These are phyloP conservation scores for Clavelina lepadiformis DNA, from an alignment of 23 tunicate genomes.

Conservation along the genomic window DNA sequence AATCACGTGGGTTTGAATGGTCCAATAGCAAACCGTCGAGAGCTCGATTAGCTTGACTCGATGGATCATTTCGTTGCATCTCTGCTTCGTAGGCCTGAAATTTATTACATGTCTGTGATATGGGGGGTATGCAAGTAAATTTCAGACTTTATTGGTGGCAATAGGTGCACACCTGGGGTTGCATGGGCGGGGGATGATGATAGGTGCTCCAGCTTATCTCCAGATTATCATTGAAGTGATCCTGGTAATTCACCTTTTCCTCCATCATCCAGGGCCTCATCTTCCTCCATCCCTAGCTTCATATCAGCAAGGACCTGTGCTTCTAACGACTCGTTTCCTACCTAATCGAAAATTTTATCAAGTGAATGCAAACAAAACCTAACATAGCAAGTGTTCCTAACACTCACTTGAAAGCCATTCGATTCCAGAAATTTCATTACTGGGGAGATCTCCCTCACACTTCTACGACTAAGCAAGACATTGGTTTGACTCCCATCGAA, in stretches of 20 bases:
- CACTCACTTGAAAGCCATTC: constrained; percentile 17
- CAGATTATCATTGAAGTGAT: constrained; percentile 54
- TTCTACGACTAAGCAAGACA: constrained; percentile 29
- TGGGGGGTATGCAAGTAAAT: too few relatives aligned
- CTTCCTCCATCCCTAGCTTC: constrained; percentile 70
- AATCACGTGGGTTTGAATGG: too few relatives aligned
- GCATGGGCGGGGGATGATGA: constrained; percentile 71
- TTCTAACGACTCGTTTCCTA: constrained; percentile 73
- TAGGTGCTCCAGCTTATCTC: constrained; percentile 84
- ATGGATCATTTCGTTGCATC: too few relatives aligned
- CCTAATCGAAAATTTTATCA: constrained; percentile 25
- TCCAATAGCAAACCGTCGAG: too few relatives aligned
- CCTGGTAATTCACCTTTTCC: constrained; percentile 14
- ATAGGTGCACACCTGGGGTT: constrained; percentile 39
- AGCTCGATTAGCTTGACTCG: too few relatives aligned
- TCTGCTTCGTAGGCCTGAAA: too few relatives aligned
- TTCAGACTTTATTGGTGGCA: too few relatives aligned
- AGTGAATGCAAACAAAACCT: background rate
- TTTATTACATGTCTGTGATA: too few relatives aligned
- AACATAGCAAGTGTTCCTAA: background rate
- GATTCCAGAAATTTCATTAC: constrained; percentile 8
- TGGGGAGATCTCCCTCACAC: constrained; percentile 36
- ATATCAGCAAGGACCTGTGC: constrained; percentile 47
- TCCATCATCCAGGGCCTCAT: constrained; percentile 28
- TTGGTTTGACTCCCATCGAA: constrained; percentile 31